phyloP scores from a whole-genome alignment of 2,888 invertebrate genomes.

The Danaus chrysippus region DNA sequence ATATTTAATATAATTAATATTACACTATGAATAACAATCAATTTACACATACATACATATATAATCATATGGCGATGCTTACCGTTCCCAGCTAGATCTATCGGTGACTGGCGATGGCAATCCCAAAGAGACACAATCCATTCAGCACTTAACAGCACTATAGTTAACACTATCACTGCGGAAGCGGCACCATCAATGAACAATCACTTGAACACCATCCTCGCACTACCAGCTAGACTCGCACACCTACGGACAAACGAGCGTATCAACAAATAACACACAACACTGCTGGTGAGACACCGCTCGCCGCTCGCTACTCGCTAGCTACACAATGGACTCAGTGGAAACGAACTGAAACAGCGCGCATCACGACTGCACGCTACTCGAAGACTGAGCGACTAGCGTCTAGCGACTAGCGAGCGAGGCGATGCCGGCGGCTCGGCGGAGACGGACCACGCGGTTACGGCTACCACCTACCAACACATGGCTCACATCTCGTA shows the following conservation, averaged over 20 bases:
- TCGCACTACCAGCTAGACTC: slow-evolving; percentile 44
- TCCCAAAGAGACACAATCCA: slow-evolving; percentile 75
- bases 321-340: slow-evolving; percentile 37
- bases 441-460: slow-evolving; percentile 36
- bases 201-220: slow-evolving; percentile 74
- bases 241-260: slow-evolving; percentile 69
- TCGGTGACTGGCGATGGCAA: slow-evolving; percentile 72
- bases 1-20: neutral
- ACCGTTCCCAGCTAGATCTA: slow-evolving; percentile 75
- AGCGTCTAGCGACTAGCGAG: slow-evolving; percentile 30
- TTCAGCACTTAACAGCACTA: slow-evolving; percentile 71
- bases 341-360: slow-evolving; percentile 39
- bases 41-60: slow-evolving; percentile 11
- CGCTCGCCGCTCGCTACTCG: slow-evolving; percentile 47
- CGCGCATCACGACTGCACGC: slow-evolving; percentile 51
- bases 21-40: neutral
- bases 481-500: too few species aligned
- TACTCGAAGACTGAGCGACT: slow-evolving; percentile 59
- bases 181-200: slow-evolving; percentile 66
- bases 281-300: too few species aligned
- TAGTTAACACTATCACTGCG: slow-evolving; percentile 71
- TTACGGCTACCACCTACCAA: too few species aligned
- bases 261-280: slow-evolving; percentile 46
- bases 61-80: slow-evolving; percentile 38
- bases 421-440: slow-evolving; percentile 39